These are phyloP conservation scores for Cheilosia variabilis DNA, from an alignment of 2,888 invertebrate genomes.

Conservation along the genomic window DNA sequence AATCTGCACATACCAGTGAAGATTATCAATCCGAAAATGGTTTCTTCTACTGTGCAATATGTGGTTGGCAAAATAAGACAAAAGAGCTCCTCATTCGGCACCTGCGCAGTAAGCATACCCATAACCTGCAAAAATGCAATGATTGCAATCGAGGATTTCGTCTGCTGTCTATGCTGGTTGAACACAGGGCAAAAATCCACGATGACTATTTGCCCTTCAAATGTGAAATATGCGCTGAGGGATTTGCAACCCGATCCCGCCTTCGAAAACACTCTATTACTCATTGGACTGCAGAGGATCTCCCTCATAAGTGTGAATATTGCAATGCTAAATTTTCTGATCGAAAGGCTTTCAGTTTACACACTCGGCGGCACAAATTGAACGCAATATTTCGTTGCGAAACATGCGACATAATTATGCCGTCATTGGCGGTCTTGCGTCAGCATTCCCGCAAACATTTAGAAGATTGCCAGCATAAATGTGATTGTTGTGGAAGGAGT, in stretches of 20 bases:
- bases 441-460: constrained; percentile 43
- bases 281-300: constrained; percentile 43
- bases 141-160: constrained; percentile 64
- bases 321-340: constrained; percentile 55
- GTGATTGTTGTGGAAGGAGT: constrained; percentile 50
- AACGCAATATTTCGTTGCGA: constrained; percentile 34
- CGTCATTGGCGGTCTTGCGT: constrained; percentile 26
- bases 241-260: constrained; percentile 40
- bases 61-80: constrained; percentile 65
- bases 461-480: constrained; percentile 25
- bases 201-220: constrained; percentile 57
- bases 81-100: constrained; percentile 61
- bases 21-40: constrained; percentile 59
- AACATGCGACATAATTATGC: constrained; percentile 24
- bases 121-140: constrained; percentile 47
- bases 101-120: constrained; percentile 57
- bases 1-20: constrained; percentile 47
- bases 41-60: constrained; percentile 62
- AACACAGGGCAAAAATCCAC: constrained; percentile 52
- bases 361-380: constrained; percentile 41
- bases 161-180: constrained; percentile 53
- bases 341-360: constrained; percentile 11
- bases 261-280: constrained; percentile 40
- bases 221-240: constrained; percentile 59
- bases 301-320: constrained; percentile 42